Conservation (phyloP, 1,140 invertebrate genomes). For the Caenorhabditis briggsae region DNA sequence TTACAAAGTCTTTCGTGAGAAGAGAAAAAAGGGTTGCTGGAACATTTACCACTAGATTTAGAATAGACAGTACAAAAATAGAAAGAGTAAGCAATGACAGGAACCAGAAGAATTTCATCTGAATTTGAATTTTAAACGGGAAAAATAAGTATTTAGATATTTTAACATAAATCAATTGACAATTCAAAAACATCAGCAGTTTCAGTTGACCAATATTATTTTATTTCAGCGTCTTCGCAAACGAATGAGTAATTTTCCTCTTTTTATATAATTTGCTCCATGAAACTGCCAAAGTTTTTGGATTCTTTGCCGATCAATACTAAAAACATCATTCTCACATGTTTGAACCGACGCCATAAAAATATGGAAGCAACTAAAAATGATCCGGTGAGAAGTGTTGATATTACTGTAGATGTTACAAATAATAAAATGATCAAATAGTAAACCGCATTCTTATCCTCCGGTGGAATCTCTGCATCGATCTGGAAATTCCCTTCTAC, state of each 20-base stretch:
- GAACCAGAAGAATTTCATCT: slow-evolving; percentile 39
- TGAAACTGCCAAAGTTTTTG: no score
- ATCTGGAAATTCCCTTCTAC: neutral
- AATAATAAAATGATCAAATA: slow-evolving; percentile 13
- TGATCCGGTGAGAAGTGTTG: neutral
- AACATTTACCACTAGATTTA: slow-evolving; percentile 11
- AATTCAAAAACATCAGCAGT: no score
- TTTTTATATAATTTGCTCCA: no score
- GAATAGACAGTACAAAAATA: slow-evolving; percentile 7
- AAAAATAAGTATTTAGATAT: no score
- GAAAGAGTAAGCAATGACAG: neutral
- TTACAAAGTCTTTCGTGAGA: slow-evolving; percentile 12
- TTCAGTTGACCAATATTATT: no score
- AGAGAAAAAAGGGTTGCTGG: slow-evolving; percentile 18
- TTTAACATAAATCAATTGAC: no score
- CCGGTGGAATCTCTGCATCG: slow-evolving; percentile 10
- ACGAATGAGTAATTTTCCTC: no score
- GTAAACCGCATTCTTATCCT: neutral
- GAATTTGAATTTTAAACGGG: neutral
- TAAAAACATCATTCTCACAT: neutral
- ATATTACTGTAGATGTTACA: neutral
- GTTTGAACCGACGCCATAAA: neutral
- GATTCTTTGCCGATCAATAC: neutral
- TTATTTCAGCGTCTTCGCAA: no score
- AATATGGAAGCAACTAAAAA: neutral